Percentiles rank a stretch among this genome's conserved stretches.
Conservation (phyloP, 2,113 vertebrate species). For the Dicrurus megarhynchus region DNA sequence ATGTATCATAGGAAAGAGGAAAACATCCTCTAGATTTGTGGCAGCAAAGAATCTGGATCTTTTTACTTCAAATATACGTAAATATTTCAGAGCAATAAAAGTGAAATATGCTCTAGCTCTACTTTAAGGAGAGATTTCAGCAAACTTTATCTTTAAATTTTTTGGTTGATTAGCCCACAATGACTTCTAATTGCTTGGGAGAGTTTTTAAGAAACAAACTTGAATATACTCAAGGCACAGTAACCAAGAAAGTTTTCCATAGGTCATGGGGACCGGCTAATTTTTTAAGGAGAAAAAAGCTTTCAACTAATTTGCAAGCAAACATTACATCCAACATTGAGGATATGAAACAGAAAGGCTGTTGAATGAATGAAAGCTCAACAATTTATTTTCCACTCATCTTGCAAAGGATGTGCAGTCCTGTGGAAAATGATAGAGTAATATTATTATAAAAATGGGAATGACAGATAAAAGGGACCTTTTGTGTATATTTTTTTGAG, state of each 20-base stretch:
- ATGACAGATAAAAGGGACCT: neutral
- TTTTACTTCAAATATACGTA: neutral
- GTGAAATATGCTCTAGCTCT: slow-evolving; percentile 38
- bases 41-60: neutral
- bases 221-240: neutral
- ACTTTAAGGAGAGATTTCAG: slow-evolving; percentile 12
- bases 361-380: slow-evolving; percentile 8
- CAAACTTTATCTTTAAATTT: slow-evolving; percentile 61
- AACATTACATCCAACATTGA: neutral
- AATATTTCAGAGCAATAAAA: slow-evolving; percentile 33
- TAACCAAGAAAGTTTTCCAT: neutral
- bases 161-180: slow-evolving; percentile 56
- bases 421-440: neutral
- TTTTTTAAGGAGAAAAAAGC: neutral
- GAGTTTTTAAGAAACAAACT: slow-evolving; percentile 25
- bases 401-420: neutral
- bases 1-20: neutral
- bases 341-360: neutral
- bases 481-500: neutral
- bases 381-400: neutral
- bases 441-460: neutral
- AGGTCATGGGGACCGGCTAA: neutral
- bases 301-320: neutral
- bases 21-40: neutral
- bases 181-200: slow-evolving; percentile 41